Evolutionary conservation across 2,888 invertebrate species (phyloP), one percentile per base, ranked within the genome.

Genomic region (Sturmia bella): DNA sequence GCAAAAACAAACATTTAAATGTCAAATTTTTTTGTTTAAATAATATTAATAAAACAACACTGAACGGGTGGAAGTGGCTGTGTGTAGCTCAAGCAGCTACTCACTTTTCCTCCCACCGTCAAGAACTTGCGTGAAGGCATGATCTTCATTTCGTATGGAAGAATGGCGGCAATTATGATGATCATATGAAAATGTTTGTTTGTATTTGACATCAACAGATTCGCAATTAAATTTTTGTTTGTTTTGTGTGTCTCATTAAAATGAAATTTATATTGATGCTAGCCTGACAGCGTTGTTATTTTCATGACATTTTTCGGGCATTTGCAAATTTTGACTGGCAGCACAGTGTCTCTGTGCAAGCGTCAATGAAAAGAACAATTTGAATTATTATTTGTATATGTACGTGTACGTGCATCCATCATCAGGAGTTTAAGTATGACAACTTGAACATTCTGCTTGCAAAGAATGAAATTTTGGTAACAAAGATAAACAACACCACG

Each of bases 271-370:
- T 79, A 52, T 59, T 73, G 72, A 78, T 56, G 69, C 19, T 24
- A 69, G 52, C 69, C 32, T 78, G 74, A 63, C 73, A 78, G 17
- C 64, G 24, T 54, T 73, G 54, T 64, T 59, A 69, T 74, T 37
- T 69, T 50, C 64, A 27, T 74, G 74, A 82, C 77, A 78, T 64
- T 64, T 69, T 69, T 66, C 21, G 70, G 69, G 54, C 74, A 66
- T 52, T 37, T 54, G 59, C 66, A 54, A 61, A 37, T 73, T 27
- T 50, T 15, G 43, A 45, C 24, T 73, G 59, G 41, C 70, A 72
- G 19, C 64, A 64, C 59, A 52, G 27, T 6, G 43, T 12, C 13
- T 11, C 41, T 13, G 59, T 32, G 19, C 2, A 0, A 6, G 12
- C 15, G 3, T 50, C 1, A 32, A 24, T 13, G 5, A 17, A 66